Evolutionary conservation across 1,140 invertebrate genomes (phyloP).

Genomic region (Choristoneura fumiferana): DNA sequence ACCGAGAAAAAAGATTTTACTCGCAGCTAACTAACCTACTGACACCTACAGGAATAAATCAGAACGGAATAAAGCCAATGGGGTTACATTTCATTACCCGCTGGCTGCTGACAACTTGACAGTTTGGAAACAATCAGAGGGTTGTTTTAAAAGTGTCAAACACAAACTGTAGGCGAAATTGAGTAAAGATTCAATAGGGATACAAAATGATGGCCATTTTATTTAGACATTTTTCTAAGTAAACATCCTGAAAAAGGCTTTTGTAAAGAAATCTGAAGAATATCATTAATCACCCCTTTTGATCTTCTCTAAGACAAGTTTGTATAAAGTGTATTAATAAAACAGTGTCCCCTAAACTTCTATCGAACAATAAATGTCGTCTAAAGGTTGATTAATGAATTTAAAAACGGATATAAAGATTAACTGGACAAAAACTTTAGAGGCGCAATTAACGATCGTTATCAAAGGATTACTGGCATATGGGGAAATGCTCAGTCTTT

Average conservation of each 20-base stretch:
- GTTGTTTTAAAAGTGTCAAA: too few species aligned
- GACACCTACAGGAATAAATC: too few species aligned
- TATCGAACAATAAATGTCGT: constrained; percentile 34
- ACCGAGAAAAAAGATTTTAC: too few species aligned
- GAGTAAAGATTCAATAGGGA: background rate
- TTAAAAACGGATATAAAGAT: constrained; percentile 29
- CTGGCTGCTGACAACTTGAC: too few species aligned
- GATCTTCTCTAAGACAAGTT: constrained; percentile 18
- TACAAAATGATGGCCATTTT: background rate
- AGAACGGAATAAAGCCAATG: too few species aligned
- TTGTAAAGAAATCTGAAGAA: constrained; percentile 23
- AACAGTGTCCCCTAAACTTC: constrained; percentile 23
- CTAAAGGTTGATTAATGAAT: constrained; percentile 40
- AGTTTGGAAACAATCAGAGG: too few species aligned
- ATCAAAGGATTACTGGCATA: constrained; percentile 12
- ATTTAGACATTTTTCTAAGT: constrained; percentile 5
- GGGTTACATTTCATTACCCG: too few species aligned
- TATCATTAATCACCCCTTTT: constrained; percentile 33
- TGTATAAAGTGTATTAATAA: constrained; percentile 24
- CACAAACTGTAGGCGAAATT: too few species aligned
- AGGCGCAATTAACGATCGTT: constrained; percentile 17
- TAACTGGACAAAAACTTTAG: constrained; percentile 21
- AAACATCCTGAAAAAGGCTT: background rate
- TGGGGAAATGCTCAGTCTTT: too few species aligned
- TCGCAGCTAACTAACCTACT: too few species aligned